These are phyloP conservation scores for Drosophila pseudoananassae DNA, from an alignment of 1,140 invertebrate genomes.

Conservation along the genomic window DNA sequence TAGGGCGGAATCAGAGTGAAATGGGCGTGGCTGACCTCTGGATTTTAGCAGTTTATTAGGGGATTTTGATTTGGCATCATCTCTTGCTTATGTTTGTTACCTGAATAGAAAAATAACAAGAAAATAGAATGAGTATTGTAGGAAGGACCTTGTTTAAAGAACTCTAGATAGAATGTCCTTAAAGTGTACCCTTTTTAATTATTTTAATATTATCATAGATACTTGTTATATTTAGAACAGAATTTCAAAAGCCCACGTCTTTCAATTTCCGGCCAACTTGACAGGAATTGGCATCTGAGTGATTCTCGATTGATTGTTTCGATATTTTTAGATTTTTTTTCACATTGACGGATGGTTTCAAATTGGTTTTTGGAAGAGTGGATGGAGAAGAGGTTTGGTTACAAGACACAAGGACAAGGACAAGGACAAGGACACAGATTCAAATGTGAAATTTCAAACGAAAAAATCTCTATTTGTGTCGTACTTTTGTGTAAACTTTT, in stretches of 20 bases:
- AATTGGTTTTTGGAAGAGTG: not conserved
- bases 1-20: constrained; percentile 2
- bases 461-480: not conserved
- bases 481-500: not conserved
- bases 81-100: constrained; percentile 31
- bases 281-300: constrained; percentile 40
- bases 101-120: constrained; percentile 29
- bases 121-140: constrained; percentile 24
- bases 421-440: not conserved
- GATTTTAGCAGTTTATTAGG: constrained; percentile 60
- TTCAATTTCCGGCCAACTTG: constrained; percentile 24
- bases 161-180: not conserved
- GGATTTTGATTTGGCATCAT: constrained; percentile 45
- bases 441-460: not conserved
- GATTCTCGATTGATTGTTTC: constrained; percentile 57
- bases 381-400: not conserved
- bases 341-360: constrained; percentile 32
- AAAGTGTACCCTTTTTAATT: not conserved
- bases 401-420: not conserved
- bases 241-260: not conserved
- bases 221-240: not conserved
- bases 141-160: too few species aligned
- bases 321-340: constrained; percentile 51
- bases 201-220: not conserved
- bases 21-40: constrained; percentile 31